A percentile compares a stretch with the other conserved stretches of the same genome.
These are phyloP conservation scores for Asteroscopus sphinx DNA, from an alignment of 2,888 invertebrate species.

Conservation along the genomic window DNA sequence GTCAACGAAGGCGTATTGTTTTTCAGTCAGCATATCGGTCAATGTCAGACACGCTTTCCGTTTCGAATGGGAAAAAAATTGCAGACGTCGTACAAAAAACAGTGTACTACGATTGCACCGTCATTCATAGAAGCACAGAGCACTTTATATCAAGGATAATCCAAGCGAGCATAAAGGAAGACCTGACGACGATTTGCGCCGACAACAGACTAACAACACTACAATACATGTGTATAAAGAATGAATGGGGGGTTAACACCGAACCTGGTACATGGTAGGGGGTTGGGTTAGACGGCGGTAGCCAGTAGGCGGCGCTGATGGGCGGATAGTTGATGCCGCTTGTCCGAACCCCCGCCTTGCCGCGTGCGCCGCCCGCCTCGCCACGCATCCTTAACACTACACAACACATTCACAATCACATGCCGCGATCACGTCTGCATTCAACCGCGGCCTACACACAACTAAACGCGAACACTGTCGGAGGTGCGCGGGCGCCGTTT, in stretches of 20 bases:
- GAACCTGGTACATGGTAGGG: slow-evolving; percentile 96
- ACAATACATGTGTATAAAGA: slow-evolving; percentile 41
- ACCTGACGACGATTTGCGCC: slow-evolving; percentile 20
- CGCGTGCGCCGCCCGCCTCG: slow-evolving; percentile 86
- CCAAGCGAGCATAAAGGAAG: slow-evolving; percentile 36
- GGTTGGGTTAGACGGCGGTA: slow-evolving; percentile 94
- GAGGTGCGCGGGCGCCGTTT: slow-evolving; percentile 85
- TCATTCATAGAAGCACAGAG: slow-evolving; percentile 53
- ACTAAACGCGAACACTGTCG: slow-evolving; percentile 73
- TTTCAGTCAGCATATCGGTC: slow-evolving; percentile 83
- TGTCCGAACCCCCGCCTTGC: slow-evolving; percentile 81
- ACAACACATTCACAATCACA: slow-evolving; percentile 80
- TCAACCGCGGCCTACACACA: slow-evolving; percentile 82
- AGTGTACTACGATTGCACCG: slow-evolving; percentile 49
- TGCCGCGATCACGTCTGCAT: slow-evolving; percentile 78
- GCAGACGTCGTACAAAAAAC: slow-evolving; percentile 48
- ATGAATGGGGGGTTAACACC: slow-evolving; percentile 52
- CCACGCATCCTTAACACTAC: slow-evolving; percentile 86
- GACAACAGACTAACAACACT: slow-evolving; percentile 24
- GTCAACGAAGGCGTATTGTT: slow-evolving; percentile 72
- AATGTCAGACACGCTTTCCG: slow-evolving; percentile 82
- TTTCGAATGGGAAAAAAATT: slow-evolving; percentile 70
- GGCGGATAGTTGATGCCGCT: slow-evolving; percentile 91
- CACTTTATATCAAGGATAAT: slow-evolving; percentile 52
- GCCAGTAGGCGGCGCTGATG: slow-evolving; percentile 96